Base-by-base conservation (phyloP, 2,888 invertebrate species). In the Sphinx pinastri region DNA sequence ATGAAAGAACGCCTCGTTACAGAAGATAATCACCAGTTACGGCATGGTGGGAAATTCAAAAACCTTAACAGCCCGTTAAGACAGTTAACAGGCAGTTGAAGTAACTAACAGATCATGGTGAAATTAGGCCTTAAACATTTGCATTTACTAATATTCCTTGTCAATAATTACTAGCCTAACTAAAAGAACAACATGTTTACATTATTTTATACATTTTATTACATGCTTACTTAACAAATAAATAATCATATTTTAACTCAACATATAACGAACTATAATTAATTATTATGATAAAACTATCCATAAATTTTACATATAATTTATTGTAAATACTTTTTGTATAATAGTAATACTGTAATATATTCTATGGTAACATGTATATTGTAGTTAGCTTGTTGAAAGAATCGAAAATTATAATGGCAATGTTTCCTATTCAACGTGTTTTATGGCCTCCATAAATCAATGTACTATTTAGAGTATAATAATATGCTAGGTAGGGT, bases 331-430 rank as follows among this genome's bases (percentile, higher is more conserved):
- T 45, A 60, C 4, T 68, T 12, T 47, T 68, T 60, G 6, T 16
- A 19, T 19, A 19, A 55, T 19, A 51, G 12, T 13, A 13, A 55
- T 55, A 10, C 2, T 19, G 57, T 68, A 58, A 19, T n/a, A 63
- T 54, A 54, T 4, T 25, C 25, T 71, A 71, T 69, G 71, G 69
- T 72, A 70, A 68, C 16, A 47, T 75, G 74, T 79, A 77, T 74
- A 73, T 73, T 75, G 70, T 72, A 75, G 70, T 69, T 74, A 78
- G 80, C 77, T 76, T 77, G 74, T 76, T 77, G 70, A 60, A 52
- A 52, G n/a, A 55, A 63, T 52, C 19, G 38, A 52, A 16, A 59
- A 60, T 59, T 68, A 59, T 68, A 14, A 47, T 52, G 52, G 38
- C 58, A 60, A 59, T 68, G 52, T 68, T 38, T 54, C 38, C 68